Evolutionary conservation across 2,797 vertebrate genomes (phyloP), one percentile per base, ranked within the genome.

Genomic region (Schizopygopsis malacanthus): DNA sequence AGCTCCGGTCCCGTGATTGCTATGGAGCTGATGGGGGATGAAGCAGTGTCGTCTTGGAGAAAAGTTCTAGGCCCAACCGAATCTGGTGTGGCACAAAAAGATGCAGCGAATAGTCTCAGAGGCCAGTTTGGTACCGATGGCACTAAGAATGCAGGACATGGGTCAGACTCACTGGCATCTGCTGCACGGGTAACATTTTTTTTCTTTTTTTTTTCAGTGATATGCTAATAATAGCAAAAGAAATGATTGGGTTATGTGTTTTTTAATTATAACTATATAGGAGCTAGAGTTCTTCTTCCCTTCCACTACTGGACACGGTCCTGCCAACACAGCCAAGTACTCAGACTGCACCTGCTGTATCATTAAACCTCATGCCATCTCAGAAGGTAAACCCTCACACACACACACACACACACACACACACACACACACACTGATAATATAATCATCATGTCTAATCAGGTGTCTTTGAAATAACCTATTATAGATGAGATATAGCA

Each of bases 271-370:
- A 4, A 9, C 59, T 81, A 33, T 91, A 89, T 90, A 99, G 98
- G 97, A 99, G 88, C 92, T 97, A 89, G 98, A 99, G 89, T 96
- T 97, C 84, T 99, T 99, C 92, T 99, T 99, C 79, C 98, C 98
- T 39, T 97, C 97, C 4, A 96, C 95, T 16, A 93, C 95, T 87
- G 96, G 96, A 72, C 92, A 90, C 0, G 93, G 97, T 9, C 97
- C 96, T n/a, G 89, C 92, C 71, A 97, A 96, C 90, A 98, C 97
- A 67, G 98, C 97, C 83, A 89, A 89, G 50, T 97, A 93, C 87
- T 93, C 94, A 16, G 93, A 96, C 88, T 97, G 95, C 90, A 98
- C 97, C 45, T 98, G 97, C 87, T 99, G 97, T 90, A 92, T 99
- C 92, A 95, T 99, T 92, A 99, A 98, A 88, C 97, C 98, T 81